Percentiles rank a stretch among this genome's conserved stretches.
Conservation (phyloP, 2,113 vertebrate species). For the Pangasianodon hypophthalmus region DNA sequence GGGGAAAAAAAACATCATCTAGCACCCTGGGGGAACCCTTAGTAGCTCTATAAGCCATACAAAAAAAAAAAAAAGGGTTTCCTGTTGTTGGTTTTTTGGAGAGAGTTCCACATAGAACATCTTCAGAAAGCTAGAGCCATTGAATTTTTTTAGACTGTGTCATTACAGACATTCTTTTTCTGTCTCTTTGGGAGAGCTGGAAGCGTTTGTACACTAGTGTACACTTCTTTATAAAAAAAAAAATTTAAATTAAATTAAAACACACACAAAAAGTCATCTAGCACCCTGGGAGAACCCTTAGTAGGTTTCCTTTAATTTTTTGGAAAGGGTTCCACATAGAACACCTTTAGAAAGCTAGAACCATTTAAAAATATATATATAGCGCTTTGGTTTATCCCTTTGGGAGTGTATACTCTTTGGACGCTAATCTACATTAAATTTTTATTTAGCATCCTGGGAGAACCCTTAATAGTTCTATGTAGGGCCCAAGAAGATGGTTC, state of each 20-base stretch:
- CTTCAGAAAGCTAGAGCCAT: background rate
- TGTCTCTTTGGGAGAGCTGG: too few species aligned
- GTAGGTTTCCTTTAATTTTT: background rate
- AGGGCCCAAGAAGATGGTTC: background rate
- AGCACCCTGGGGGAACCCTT: background rate
- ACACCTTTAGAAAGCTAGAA: background rate
- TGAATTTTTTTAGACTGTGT: too few species aligned
- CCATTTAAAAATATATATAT: background rate
- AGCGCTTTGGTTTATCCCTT: too few species aligned
- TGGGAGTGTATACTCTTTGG: background rate
- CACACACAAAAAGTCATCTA: too few species aligned
- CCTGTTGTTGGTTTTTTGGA: background rate
- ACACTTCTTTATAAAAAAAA: background rate
- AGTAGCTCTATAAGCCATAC: background rate
- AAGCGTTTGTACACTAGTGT: too few species aligned
- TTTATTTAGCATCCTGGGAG: background rate
- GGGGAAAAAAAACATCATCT: background rate
- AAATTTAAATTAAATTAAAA: too few species aligned
- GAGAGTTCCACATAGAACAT: background rate
- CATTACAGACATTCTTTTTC: too few species aligned
- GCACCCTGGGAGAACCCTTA: background rate
- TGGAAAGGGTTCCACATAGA: background rate
- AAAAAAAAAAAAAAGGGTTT: background rate
- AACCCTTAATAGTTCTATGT: background rate
- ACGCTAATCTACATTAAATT: too few species aligned